Evolutionary conservation across 2,113 vertebrate species (phyloP), one percentile per base, ranked within the genome.

Genomic region (Oreotrochilus melanogaster): DNA sequence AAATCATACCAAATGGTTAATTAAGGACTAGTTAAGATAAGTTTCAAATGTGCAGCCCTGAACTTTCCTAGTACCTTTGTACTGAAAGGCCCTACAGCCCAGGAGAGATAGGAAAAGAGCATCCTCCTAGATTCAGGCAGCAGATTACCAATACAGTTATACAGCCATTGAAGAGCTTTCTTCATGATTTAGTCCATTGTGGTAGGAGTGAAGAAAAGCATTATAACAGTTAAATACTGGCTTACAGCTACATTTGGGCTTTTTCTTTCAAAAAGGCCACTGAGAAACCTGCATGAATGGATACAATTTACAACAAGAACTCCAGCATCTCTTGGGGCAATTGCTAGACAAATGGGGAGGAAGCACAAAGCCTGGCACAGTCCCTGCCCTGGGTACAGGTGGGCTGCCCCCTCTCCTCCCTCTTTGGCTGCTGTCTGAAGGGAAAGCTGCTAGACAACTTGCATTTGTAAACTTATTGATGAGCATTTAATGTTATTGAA

Each of bases 401-500:
- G 15, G 17, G 6, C 37, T 43, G 43, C 62, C 80, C 43, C 48
- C 48, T 3, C 4, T 27, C 31, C 23, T 3, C 1, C 24, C 23
- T 3, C 1, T 28, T 48, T 33, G 30, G 62, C 23, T 24, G 16
- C 56, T 80, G 65, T 42, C 90, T 79, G 33, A 28, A 92, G 62
- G 28, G 6, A 31, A 90, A 84, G 83, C 16, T 83, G 47, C 79
- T 66, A 90, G 67, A 70, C 18, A 12, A 8, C 51, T 94, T 70
- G 12, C 70, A 78, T 60, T 78, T 84, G 48, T 78, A 84, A 86
- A 65, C 14, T 25, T 48, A 67, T 56, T 73, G 71, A 80, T 0
- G 14, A 80, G 69, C 35, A 22, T 54, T 73, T 95, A 78, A 88
- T 39, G 69, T 27, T 92, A 92, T 91, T 78, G 64, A 84, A 92